phyloP scores from a whole-genome alignment of 2,113 vertebrate species.

The Apeltes quadracus region DNA sequence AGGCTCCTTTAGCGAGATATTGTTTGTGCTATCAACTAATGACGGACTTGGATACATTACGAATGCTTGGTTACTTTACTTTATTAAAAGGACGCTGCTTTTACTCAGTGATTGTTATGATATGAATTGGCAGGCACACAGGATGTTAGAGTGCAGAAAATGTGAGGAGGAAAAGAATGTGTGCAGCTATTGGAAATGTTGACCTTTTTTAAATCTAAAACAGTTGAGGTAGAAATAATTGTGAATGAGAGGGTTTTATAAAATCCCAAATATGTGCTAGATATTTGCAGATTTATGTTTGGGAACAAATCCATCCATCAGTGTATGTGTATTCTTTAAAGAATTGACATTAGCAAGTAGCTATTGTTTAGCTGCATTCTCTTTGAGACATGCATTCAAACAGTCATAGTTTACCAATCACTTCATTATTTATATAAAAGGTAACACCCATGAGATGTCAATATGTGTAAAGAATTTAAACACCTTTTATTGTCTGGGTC shows the following conservation, averaged over 20 bases:
- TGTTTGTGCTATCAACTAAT: background rate
- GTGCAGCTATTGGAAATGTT: background rate
- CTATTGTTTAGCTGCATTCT: background rate
- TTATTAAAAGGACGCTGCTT: background rate
- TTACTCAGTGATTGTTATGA: background rate
- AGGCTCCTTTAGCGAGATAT: background rate
- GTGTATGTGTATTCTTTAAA: too few relatives aligned
- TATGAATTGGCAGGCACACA: too few relatives aligned
- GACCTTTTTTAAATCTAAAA: background rate
- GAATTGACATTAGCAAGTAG: background rate
- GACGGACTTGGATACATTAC: background rate
- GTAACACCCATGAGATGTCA: background rate
- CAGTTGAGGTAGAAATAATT: background rate
- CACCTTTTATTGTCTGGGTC: slow-evolving; percentile 34
- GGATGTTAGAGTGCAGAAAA: too few relatives aligned
- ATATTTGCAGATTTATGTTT: background rate
- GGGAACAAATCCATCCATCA: background rate
- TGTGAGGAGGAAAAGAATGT: background rate
- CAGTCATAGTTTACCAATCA: background rate
- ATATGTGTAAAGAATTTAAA: slow-evolving; percentile 9
- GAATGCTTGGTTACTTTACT: background rate
- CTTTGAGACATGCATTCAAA: slow-evolving; percentile 12
- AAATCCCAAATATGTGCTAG: background rate
- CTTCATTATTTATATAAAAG: slow-evolving; percentile 11
- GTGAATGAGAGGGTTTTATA: too few relatives aligned